Evolutionary conservation across 1,140 invertebrate species (phyloP).

Genomic region (Calephelis virginiensis): DNA sequence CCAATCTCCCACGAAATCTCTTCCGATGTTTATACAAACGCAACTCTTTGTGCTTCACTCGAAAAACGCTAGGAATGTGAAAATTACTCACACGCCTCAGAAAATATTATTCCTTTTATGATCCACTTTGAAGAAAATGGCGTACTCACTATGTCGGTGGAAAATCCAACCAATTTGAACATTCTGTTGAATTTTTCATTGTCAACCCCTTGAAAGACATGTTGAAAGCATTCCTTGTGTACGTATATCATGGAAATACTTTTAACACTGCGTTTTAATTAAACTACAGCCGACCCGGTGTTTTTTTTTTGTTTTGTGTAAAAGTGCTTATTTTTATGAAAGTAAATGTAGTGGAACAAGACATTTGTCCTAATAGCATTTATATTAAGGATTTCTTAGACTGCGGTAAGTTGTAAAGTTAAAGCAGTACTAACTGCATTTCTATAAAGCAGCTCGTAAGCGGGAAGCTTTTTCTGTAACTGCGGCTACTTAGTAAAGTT

Average conservation of each 20-base stretch:
- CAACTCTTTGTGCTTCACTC: not conserved
- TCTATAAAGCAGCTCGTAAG: too few species aligned
- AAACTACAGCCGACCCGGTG: too few species aligned
- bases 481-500: too few species aligned
- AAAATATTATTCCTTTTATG: constrained; percentile 6
- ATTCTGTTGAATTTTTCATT: constrained; percentile 2
- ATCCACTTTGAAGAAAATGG: not conserved
- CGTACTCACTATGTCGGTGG: not conserved
- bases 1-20: not conserved
- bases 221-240: not conserved
- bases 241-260: not conserved
- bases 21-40: constrained; percentile 1
- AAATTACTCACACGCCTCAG: not conserved
- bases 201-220: not conserved
- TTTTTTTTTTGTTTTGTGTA: too few species aligned
- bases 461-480: too few species aligned
- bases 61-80: not conserved
- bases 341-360: too few species aligned
- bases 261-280: too few species aligned
- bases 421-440: too few species aligned
- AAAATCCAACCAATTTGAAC: constrained; percentile 7
- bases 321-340: too few species aligned
- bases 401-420: too few species aligned
- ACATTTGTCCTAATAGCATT: too few species aligned
- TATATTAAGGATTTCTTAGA: too few species aligned